Conservation (phyloP, 2,113 vertebrate genomes). For the Helogale parvula region DNA sequence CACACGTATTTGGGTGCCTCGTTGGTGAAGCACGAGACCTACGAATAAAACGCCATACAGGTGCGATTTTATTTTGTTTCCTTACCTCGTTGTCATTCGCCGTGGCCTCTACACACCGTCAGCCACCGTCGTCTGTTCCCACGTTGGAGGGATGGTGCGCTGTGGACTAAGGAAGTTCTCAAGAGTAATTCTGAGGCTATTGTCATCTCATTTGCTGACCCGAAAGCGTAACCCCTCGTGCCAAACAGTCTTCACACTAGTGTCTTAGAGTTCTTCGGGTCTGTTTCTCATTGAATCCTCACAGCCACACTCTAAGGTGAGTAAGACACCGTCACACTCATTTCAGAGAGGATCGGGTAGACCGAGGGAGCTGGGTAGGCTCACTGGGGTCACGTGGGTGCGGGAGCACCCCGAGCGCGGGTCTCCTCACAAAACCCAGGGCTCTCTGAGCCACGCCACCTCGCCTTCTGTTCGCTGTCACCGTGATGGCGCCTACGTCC, state of each 20-base stretch:
- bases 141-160: not conserved
- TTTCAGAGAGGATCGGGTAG: not conserved
- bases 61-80: not conserved
- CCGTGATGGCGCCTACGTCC: accelerated
- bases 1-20: accelerated
- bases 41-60: not conserved
- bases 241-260: not conserved
- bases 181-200: not conserved
- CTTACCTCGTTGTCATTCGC: not conserved
- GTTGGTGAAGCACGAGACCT: not conserved
- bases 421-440: not conserved
- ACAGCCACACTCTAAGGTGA: not conserved
- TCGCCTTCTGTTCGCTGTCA: accelerated
- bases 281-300: not conserved
- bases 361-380: accelerated
- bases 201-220: not conserved
- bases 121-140: not conserved
- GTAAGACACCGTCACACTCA: too few relatives aligned
- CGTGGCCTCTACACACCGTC: not conserved
- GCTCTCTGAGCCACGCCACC: not conserved
- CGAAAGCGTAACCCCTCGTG: too few relatives aligned
- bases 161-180: not conserved
- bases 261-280: too few relatives aligned
- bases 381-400: not conserved
- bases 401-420: too few relatives aligned